Evolutionary conservation across 2,797 vertebrate species (phyloP).

Genomic region (Limosa lapponica): DNA sequence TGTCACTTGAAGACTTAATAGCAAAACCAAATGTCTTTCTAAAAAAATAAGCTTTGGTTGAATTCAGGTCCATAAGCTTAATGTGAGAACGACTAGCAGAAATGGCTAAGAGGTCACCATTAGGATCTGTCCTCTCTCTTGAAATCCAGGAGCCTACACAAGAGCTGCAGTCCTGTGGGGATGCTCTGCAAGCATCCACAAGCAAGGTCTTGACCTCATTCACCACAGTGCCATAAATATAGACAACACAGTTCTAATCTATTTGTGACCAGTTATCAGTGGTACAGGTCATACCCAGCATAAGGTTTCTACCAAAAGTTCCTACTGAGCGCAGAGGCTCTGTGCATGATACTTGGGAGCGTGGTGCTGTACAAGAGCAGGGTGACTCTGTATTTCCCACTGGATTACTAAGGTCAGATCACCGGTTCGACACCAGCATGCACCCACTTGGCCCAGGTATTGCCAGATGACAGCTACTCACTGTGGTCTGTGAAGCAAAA

Average conservation of each 20-base stretch:
- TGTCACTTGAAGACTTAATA: not conserved
- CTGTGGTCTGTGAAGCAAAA: not conserved
- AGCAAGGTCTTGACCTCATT: not conserved
- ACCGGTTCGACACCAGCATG: fast-evolving
- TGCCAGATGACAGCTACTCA: not conserved
- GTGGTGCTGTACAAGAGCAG: not conserved
- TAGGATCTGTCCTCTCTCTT: not conserved
- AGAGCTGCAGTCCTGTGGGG: not conserved
- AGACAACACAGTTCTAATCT: not conserved
- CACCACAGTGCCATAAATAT: not conserved
- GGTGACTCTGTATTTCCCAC: not conserved
- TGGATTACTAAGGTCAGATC: not conserved
- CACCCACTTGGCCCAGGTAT: not conserved
- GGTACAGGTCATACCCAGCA: not conserved
- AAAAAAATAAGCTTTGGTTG: not conserved
- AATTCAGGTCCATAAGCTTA: not conserved
- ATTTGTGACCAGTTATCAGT: not conserved
- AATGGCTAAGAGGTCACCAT: not conserved
- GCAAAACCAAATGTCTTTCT: not conserved
- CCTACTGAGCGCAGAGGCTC: not conserved
- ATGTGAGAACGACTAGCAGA: not conserved
- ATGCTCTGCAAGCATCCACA: not conserved
- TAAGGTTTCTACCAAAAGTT: not conserved
- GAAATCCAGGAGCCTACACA: not conserved
- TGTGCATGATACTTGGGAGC: not conserved